Percentiles rank a stretch among this genome's conserved stretches.
Evolutionary conservation across 1,140 invertebrate genomes (phyloP).

Genomic region (Atopsyche davidsoni): DNA sequence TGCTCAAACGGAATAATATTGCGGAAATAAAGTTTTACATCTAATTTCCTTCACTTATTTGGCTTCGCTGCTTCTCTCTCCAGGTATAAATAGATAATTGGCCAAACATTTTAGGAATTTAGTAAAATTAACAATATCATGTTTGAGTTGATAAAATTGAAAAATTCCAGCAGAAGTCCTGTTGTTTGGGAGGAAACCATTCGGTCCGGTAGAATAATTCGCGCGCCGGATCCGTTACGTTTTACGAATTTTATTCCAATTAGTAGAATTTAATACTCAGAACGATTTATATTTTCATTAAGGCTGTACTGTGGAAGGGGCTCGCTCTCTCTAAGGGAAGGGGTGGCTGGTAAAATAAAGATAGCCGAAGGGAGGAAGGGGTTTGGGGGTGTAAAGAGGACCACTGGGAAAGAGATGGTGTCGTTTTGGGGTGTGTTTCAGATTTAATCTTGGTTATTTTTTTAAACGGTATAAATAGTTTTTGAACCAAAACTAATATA

Average conservation of each 20-base stretch:
- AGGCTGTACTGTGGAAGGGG: neutral
- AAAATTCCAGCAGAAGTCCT: no score
- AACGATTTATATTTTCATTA: conserved; percentile 17
- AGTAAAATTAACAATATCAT: neutral
- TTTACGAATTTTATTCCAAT: conserved; percentile 15
- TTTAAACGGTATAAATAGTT: no score
- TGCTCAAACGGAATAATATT: no score
- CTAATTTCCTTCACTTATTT: no score
- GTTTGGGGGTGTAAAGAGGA: neutral
- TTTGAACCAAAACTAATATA: no score
- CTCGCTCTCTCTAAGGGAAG: neutral
- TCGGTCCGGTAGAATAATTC: no score
- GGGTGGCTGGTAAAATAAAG: neutral
- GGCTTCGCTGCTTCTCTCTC: no score
- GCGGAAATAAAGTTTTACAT: neutral
- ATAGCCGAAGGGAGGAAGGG: neutral
- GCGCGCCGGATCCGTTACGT: neutral
- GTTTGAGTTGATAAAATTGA: no score
- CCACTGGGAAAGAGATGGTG: neutral
- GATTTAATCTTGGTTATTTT: no score
- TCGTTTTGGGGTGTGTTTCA: no score
- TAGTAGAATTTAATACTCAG: conserved; percentile 8
- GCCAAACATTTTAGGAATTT: neutral
- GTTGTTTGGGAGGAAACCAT: no score
- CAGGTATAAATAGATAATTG: neutral